A percentile compares a stretch with the other conserved stretches of the same genome.
Conservation (phyloP, 37 sponge, comb jelly and placozoan genomes). For the Tethya wilhelma region DNA sequence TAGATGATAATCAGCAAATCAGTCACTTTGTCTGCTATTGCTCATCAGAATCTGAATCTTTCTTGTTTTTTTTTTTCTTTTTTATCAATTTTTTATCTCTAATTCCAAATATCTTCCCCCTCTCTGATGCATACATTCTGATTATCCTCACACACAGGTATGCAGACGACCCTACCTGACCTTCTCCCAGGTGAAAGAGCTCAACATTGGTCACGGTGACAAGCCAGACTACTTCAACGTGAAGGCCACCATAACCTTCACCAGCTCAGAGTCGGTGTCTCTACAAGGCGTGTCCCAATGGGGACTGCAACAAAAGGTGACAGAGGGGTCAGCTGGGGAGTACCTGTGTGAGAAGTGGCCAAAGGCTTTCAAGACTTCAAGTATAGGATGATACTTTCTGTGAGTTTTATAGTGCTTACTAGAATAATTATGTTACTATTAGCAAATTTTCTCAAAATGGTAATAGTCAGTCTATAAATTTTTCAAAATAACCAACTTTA, state of each 20-base stretch:
- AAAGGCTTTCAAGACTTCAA: conserved; percentile 82
- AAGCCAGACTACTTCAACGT: conserved; percentile 81
- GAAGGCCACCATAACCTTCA: conserved; percentile 60
- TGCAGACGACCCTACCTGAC: conserved; percentile 16
- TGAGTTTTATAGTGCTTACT: conserved; percentile 12
- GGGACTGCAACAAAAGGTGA: conserved; percentile 93
- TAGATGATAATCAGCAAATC: no score
- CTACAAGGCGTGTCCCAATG: conserved; percentile 83
- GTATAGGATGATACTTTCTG: conserved; percentile 79
- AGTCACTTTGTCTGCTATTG: no score
- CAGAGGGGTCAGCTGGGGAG: conserved; percentile 40
- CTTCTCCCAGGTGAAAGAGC: conserved; percentile 61
- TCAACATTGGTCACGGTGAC: conserved; percentile 78
- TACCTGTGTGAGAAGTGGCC: conserved; percentile 93
- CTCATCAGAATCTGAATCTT: no score
- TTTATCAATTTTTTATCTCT: not conserved
- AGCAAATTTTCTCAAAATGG: not conserved
- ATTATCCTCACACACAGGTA: not conserved
- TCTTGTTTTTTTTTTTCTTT: no score
- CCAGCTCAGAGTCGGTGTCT: conserved; percentile 83
- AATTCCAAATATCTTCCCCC: no score
- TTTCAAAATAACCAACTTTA: no score
- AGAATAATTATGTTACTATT: not conserved
- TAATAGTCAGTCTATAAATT: no score
- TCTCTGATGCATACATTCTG: not conserved